Evolutionary conservation across 2,113 vertebrate genomes (phyloP), one percentile per base, ranked within the genome.

Genomic region (Sciurus niger): DNA sequence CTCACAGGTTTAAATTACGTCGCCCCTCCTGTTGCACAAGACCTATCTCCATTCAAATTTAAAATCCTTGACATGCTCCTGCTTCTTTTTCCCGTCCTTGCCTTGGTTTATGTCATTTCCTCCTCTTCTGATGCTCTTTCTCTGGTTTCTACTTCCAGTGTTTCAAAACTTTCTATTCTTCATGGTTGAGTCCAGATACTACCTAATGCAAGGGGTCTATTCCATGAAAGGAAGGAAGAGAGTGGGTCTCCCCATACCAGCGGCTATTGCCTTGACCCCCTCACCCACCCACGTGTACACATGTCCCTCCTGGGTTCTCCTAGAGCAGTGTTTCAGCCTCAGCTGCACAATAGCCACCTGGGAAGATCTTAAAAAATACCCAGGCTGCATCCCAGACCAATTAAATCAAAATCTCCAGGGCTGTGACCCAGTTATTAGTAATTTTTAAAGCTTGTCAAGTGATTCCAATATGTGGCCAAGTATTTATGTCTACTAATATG

Each of bases 401-500:
- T 96, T 37, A 86, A 89, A 68, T 76, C 8, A 74, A 85, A 82
- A 84, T 83, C 55, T 91, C 79, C 74, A 48, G 82, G 74, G 25
- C 78, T 90, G 17, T 79, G 95, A 79, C 18, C 70, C 4, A 51
- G 40, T 93, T 89, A 89, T 83, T 78, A 80, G 65, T 22, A 89
- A 63, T 96, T 95, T 85, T 93, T 79, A 90, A 93, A 94, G 48
- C 86, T 97, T 8, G 12, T 60, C 67, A 72, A 73, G 40, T 37
- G 63, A 77, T 82, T 96, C 53, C 48, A 78, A 12, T 68, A n/a
- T 24, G 9, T 3, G 68, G 55, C 60, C 76, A 55, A 93, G 89
- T 17, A 85, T 53, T 86, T 87, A 48, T 74, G 37, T 83, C 28
- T 58, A 24, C n/a, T 3, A 25, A 48, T 67, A 73, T 28, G 18